A percentile compares a stretch with the other conserved stretches of the same genome.
These are phyloP conservation scores for Asbolus verrucosus DNA, from an alignment of 1,140 invertebrate genomes.

Conservation along the genomic window DNA sequence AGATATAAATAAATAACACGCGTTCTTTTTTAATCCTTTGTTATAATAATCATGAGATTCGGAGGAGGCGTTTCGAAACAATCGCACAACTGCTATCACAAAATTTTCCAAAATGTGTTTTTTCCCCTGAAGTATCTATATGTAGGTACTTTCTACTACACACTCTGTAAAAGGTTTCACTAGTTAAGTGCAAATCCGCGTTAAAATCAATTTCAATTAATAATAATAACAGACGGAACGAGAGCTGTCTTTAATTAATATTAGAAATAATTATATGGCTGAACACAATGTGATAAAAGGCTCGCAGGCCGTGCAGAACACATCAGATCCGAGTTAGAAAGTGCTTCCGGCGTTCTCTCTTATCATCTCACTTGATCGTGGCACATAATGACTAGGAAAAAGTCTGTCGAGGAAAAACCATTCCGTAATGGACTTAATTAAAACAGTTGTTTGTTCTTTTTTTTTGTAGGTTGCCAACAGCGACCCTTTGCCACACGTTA, in stretches of 20 bases:
- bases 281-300: conserved; percentile 39
- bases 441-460: too few relatives aligned
- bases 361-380: conserved; percentile 26
- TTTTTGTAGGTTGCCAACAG: conserved; percentile 69
- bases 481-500: conserved; percentile 70
- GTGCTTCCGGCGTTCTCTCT: conserved; percentile 44
- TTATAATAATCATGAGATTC: too few relatives aligned
- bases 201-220: conserved; percentile 27
- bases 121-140: too few relatives aligned
- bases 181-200: conserved; percentile 22
- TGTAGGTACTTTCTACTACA: conserved; percentile 16
- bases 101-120: too few relatives aligned
- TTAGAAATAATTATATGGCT: conserved; percentile 24
- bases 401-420: too few relatives aligned
- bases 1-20: conserved; percentile 42
- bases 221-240: conserved; percentile 21
- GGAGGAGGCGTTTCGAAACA: too few relatives aligned
- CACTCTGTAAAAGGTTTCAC: conserved; percentile 27
- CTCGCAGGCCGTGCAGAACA: conserved; percentile 30
- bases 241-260: conserved; percentile 37
- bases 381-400: too few relatives aligned
- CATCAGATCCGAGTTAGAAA: conserved; percentile 40
- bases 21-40: conserved; percentile 1
- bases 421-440: conserved; percentile 36
- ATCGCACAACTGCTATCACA: too few relatives aligned